phyloP scores from a whole-genome alignment of 2,113 vertebrate species.

The Sturnus vulgaris region DNA sequence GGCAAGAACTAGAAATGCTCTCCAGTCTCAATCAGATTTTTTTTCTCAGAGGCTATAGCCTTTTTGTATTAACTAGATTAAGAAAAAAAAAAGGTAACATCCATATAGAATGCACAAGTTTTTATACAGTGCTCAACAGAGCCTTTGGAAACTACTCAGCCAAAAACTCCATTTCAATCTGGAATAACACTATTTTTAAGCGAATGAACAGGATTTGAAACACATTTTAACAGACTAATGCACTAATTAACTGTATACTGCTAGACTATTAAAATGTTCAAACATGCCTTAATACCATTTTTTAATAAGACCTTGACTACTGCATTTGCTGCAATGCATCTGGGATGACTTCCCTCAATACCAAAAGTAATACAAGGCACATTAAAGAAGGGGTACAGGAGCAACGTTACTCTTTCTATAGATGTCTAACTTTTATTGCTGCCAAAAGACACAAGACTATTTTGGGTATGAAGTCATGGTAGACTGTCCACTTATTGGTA shows the following conservation, averaged over 20 bases:
- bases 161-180: background rate
- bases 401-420: background rate
- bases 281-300: background rate
- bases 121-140: background rate
- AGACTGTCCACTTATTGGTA: background rate
- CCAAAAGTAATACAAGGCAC: background rate
- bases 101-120: background rate
- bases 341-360: background rate
- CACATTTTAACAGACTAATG: background rate
- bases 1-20: background rate
- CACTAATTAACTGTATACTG: background rate
- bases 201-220: background rate
- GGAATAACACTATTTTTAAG: background rate
- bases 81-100: background rate
- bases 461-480: background rate
- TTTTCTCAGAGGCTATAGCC: background rate
- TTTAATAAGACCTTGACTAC: background rate
- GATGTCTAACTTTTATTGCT: background rate
- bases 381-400: background rate
- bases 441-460: background rate
- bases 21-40: background rate
- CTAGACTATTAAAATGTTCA: background rate
- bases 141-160: background rate
- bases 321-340: background rate
- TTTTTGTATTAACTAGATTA: background rate